A percentile compares a stretch with the other conserved stretches of the same genome.
Evolutionary conservation across 2,888 invertebrate genomes (phyloP).

Genomic region (Scaptomyza polygonia): DNA sequence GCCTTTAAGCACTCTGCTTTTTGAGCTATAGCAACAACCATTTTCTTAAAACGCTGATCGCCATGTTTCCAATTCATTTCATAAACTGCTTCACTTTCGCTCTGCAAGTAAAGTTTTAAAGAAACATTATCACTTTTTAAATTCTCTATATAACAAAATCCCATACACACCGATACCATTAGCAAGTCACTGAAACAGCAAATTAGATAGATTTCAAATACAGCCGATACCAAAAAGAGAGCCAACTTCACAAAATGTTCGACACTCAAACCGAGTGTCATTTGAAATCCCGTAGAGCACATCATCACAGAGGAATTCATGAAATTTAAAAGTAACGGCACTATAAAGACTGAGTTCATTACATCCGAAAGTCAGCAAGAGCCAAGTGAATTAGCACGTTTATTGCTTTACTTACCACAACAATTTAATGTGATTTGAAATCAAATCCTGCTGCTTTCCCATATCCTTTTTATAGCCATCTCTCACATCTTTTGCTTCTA

Average conservation of each 20-base stretch:
- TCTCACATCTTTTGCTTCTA: not conserved
- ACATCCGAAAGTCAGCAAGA: constrained; percentile 37
- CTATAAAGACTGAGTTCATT: constrained; percentile 63
- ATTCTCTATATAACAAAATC: not conserved
- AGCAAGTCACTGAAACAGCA: constrained; percentile 41
- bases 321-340: constrained; percentile 70
- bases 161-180: constrained; percentile 29
- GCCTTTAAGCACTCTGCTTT: constrained; percentile 67
- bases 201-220: constrained; percentile 45
- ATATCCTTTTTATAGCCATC: constrained; percentile 18
- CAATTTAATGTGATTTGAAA: constrained; percentile 45
- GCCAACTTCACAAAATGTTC: constrained; percentile 56
- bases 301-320: constrained; percentile 66
- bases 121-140: not conserved
- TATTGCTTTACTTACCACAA: constrained; percentile 20
- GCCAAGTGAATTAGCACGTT: not conserved
- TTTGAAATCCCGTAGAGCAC: constrained; percentile 55
- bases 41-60: constrained; percentile 59
- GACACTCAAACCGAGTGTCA: constrained; percentile 57
- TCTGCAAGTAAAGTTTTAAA: constrained; percentile 37
- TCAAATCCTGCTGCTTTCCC: constrained; percentile 13
- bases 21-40: constrained; percentile 64
- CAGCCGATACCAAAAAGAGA: constrained; percentile 55
- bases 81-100: constrained; percentile 56
- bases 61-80: constrained; percentile 56